Evolutionary conservation across 2,888 invertebrate species (phyloP).

Genomic region (Callyntrura guangdongensis): DNA sequence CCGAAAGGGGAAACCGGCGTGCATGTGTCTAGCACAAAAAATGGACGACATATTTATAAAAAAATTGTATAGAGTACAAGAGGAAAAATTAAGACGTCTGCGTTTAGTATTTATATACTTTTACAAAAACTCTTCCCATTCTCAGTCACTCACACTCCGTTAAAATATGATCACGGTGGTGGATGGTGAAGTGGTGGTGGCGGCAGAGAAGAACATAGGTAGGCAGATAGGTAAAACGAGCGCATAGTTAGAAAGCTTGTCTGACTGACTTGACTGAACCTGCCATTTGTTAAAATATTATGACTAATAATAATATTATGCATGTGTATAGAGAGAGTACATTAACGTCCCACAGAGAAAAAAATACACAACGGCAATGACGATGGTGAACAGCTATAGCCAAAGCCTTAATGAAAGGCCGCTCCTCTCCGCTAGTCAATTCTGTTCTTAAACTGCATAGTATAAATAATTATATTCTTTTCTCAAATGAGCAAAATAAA

Average conservation of each 20-base stretch:
- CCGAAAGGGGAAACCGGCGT: no score
- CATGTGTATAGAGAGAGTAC: not conserved
- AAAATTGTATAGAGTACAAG: not conserved
- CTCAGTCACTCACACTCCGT: no score
- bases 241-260: not conserved
- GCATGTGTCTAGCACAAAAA: not conserved
- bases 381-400: not conserved
- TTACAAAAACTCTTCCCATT: not conserved
- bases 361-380: not conserved
- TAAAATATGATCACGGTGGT: no score
- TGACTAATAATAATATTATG: conserved; percentile 23
- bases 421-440: not conserved
- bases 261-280: conserved; percentile 1
- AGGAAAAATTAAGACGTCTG: not conserved
- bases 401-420: not conserved
- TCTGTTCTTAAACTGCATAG: not conserved
- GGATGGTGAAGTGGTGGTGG: no score
- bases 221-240: no score
- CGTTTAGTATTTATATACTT: not conserved
- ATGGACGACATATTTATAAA: conserved; percentile 18
- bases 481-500: conserved; percentile 23
- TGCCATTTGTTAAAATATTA: conserved; percentile 26
- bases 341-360: conserved; percentile 14
- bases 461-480: conserved; percentile 13
- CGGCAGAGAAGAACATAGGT: no score